A percentile compares a stretch with the other conserved stretches of the same genome.
Conservation (phyloP, 1,140 invertebrate species). For the Zaprionus gabonicus region DNA sequence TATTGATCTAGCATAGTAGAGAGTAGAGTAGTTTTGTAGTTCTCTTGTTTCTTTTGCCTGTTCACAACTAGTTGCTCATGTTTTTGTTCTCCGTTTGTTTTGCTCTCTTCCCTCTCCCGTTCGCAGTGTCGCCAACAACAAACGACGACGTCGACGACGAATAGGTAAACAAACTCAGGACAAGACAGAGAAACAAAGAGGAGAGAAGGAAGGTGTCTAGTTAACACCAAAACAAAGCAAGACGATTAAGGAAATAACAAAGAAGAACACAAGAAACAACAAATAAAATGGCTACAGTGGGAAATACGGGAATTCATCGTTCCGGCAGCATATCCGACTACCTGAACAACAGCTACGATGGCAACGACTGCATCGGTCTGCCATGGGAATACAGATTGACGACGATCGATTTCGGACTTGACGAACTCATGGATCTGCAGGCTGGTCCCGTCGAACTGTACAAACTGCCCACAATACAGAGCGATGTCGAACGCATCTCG, state of each 20-base stretch:
- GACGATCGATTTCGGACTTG: neutral
- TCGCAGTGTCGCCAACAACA: neutral
- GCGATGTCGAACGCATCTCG: slow-evolving; percentile 34
- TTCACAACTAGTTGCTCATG: neutral
- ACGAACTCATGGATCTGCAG: neutral
- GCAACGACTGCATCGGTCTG: neutral
- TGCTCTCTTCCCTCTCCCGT: neutral
- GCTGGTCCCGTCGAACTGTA: neutral
- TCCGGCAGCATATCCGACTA: neutral
- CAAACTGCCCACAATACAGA: slow-evolving; percentile 34
- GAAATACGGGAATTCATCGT: too few species aligned
- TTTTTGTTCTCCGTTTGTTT: neutral
- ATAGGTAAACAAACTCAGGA: slow-evolving; percentile 10
- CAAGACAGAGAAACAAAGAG: neutral
- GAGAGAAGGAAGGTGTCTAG: neutral
- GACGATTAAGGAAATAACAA: neutral
- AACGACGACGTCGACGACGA: neutral
- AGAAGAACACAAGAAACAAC: neutral
- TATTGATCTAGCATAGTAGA: too few species aligned
- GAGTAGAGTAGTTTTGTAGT: too few species aligned
- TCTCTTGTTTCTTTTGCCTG: neutral
- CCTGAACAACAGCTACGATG: neutral
- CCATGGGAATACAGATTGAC: neutral
- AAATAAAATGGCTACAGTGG: slow-evolving; percentile 20
- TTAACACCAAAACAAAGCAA: neutral